Evolutionary conservation across 2,113 vertebrate genomes (phyloP).

Genomic region (Scomber colias): DNA sequence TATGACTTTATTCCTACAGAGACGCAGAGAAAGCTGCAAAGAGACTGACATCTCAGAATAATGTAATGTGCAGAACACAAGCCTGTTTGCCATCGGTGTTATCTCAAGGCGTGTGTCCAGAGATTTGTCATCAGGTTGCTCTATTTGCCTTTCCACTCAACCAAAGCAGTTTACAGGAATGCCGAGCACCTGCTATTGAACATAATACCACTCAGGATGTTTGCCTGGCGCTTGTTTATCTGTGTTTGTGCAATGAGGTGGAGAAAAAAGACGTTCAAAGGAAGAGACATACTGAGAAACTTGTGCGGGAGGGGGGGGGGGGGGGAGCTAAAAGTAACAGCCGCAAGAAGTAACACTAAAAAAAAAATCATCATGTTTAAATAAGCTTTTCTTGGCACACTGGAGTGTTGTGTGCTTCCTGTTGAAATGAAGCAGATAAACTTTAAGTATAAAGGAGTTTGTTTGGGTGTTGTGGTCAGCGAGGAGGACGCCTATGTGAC

Average conservation of each 20-base stretch:
- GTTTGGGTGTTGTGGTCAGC: constrained; percentile 68
- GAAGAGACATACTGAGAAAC: constrained; percentile 26
- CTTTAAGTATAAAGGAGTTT: constrained; percentile 42
- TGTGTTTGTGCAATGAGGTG: constrained; percentile 54
- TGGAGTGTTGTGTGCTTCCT: constrained; percentile 39
- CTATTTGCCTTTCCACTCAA: constrained; percentile 71
- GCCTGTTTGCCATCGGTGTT: constrained; percentile 61
- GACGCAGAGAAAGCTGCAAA: constrained; percentile 16
- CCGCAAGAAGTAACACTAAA: constrained; percentile 19
- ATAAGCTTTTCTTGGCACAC: constrained; percentile 28
- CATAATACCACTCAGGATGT: constrained; percentile 71
- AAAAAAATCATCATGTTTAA: constrained; percentile 47
- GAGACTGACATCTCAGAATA: constrained; percentile 12
- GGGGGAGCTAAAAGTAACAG: constrained; percentile 45
- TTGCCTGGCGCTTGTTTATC: constrained; percentile 74
- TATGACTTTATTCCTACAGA: not conserved
- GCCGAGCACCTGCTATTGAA: constrained; percentile 60
- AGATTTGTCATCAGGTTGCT: constrained; percentile 59
- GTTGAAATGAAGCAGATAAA: constrained; percentile 51
- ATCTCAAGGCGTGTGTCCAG: constrained; percentile 56
- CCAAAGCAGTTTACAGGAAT: constrained; percentile 63
- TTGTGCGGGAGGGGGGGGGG: constrained; percentile 10
- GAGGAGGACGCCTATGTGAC: constrained; percentile 65
- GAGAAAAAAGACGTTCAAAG: constrained; percentile 34
- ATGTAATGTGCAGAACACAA: constrained; percentile 15